Conservation (phyloP, 2,888 invertebrate species). For the Eudasyphora cyanicolor region DNA sequence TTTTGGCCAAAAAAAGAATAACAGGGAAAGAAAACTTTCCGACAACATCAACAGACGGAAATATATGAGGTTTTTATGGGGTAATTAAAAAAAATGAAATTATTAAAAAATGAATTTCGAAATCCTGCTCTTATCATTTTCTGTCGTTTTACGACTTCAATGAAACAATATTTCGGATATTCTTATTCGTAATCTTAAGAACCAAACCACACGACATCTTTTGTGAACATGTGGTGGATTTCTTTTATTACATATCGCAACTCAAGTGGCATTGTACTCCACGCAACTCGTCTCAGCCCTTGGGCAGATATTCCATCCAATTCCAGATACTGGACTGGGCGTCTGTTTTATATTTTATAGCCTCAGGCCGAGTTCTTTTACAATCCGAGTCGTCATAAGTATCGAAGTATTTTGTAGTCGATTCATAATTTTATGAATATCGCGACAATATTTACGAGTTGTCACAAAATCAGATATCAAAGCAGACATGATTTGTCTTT, state of each 20-base stretch:
- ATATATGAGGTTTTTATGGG: conserved; percentile 19
- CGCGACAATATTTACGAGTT: conserved; percentile 42
- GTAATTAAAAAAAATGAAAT: conserved; percentile 31
- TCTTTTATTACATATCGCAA: conserved; percentile 13
- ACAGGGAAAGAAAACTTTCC: background rate
- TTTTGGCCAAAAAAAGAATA: conserved; percentile 16
- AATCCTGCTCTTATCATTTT: conserved; percentile 7
- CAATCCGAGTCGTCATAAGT: background rate
- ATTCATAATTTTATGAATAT: conserved; percentile 3
- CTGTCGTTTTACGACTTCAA: conserved; percentile 2
- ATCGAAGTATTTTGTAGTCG: background rate
- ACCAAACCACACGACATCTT: background rate
- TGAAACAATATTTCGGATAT: background rate
- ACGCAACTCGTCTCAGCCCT: background rate
- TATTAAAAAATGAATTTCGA: conserved; percentile 8
- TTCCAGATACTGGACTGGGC: background rate
- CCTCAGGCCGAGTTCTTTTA: conserved; percentile 11
- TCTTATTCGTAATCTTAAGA: background rate
- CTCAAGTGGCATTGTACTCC: conserved; percentile 26
- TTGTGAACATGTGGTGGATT: conserved; percentile 35
- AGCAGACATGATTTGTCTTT: conserved; percentile 25
- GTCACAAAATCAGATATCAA: conserved; percentile 38
- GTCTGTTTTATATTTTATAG: conserved; percentile 22
- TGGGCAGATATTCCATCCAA: background rate
- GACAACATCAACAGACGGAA: background rate